phyloP scores from a whole-genome alignment of 2,113 vertebrate species.

The Dinomys branickii region DNA sequence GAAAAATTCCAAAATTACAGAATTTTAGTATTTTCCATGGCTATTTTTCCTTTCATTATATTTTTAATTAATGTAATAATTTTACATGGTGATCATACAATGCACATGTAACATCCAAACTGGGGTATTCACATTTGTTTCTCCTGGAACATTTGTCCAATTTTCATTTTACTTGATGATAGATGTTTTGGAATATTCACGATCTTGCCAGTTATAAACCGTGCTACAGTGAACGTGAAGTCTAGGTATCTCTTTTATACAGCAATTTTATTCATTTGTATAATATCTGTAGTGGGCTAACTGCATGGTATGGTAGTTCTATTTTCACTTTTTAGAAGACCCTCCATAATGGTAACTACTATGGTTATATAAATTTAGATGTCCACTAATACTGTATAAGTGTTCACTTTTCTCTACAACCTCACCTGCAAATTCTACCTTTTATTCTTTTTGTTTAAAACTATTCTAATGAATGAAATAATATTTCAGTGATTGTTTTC shows the following conservation, averaged over 20 bases:
- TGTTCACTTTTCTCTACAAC: background rate
- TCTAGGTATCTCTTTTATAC: background rate
- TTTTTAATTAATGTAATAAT: background rate
- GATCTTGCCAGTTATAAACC: background rate
- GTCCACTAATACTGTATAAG: background rate
- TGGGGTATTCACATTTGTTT: background rate
- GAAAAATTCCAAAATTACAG: background rate
- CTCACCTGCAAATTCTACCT: background rate
- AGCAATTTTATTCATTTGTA: background rate
- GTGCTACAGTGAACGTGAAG: background rate
- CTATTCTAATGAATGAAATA: background rate
- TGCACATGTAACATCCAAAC: background rate
- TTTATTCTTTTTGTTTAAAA: background rate
- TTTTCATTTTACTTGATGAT: background rate
- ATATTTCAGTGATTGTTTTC: background rate
- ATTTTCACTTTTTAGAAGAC: background rate
- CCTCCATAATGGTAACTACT: background rate
- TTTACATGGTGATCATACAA: background rate
- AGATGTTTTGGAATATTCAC: background rate
- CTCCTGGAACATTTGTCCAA: background rate
- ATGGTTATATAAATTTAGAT: background rate
- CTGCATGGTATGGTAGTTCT: background rate
- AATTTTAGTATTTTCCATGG: background rate
- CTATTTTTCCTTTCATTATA: background rate
- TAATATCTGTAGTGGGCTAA: background rate